phyloP scores from a whole-genome alignment of 2,888 invertebrate species.

The Monoplex corrugatus region DNA sequence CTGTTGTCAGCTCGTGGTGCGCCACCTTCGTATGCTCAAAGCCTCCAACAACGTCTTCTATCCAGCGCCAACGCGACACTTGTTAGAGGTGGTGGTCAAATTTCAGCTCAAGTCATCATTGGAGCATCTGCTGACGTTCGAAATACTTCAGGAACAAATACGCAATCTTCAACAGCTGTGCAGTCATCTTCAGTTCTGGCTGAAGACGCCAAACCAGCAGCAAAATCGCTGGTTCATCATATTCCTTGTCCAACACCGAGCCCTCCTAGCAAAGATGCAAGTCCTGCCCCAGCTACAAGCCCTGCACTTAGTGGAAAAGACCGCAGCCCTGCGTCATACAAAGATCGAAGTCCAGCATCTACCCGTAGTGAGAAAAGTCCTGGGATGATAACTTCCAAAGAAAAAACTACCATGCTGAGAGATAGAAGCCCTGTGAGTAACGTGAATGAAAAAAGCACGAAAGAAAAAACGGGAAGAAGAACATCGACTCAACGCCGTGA shows the following conservation, averaged over 20 bases:
- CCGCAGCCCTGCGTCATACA: not conserved
- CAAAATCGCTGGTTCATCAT: slow-evolving; percentile 32
- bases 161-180: not conserved
- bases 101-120: too few relatives aligned
- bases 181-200: not conserved
- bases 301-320: too few relatives aligned
- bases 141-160: too few relatives aligned
- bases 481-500: not conserved
- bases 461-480: not conserved
- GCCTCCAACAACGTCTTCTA: slow-evolving; percentile 41
- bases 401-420: too few relatives aligned
- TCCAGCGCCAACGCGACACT: not conserved
- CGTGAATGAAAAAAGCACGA: too few relatives aligned
- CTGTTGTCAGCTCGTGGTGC: slow-evolving; percentile 41
- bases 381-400: too few relatives aligned
- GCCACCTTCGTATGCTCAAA: slow-evolving; percentile 39
- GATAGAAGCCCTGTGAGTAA: too few relatives aligned
- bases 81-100: not conserved
- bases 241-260: slow-evolving; percentile 47
- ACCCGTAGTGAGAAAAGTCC: not conserved
- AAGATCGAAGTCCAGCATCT: not conserved
- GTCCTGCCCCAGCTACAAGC: not conserved
- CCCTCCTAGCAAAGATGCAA: slow-evolving; percentile 2
- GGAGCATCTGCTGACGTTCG: too few relatives aligned
- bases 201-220: slow-evolving; percentile 42